These are phyloP conservation scores for Ictidomys tridecemlineatus DNA, from an alignment of 2,113 vertebrate species.

Conservation along the genomic window DNA sequence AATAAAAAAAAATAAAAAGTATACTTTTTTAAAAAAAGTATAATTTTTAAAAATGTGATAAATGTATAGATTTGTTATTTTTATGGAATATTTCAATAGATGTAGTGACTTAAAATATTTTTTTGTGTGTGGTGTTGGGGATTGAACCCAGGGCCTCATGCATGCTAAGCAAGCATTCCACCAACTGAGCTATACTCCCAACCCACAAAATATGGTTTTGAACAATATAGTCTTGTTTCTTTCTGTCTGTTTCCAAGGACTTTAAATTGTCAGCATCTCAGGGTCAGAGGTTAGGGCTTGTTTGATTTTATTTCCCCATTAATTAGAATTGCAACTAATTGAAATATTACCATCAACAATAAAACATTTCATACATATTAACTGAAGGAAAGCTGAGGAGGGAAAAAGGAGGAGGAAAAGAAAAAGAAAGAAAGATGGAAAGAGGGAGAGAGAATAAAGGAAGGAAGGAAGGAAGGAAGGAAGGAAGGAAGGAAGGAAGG, in stretches of 20 bases:
- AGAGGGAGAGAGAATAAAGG: too few relatives aligned
- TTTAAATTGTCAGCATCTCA: neutral
- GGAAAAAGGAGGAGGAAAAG: neutral
- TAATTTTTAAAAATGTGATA: slow-evolving; percentile 9
- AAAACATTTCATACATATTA: slow-evolving; percentile 5
- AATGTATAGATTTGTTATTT: slow-evolving; percentile 15
- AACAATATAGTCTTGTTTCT: neutral
- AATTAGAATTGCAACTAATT: neutral
- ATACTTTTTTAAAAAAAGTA: too few relatives aligned
- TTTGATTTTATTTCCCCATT: slow-evolving; percentile 2
- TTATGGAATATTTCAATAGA: neutral
- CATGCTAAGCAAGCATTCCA: too few relatives aligned
- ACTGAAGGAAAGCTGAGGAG: too few relatives aligned
- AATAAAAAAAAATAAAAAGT: too few relatives aligned
- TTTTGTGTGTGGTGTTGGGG: too few relatives aligned
- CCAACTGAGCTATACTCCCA: too few relatives aligned
- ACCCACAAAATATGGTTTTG: neutral
- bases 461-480: too few relatives aligned
- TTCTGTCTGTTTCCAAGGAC: neutral
- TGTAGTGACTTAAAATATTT: slow-evolving; percentile 3
- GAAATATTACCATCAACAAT: neutral
- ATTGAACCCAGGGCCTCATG: too few relatives aligned
- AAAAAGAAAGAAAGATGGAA: too few relatives aligned
- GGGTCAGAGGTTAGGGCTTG: neutral
- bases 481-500: too few relatives aligned